Evolutionary conservation across 1,140 invertebrate species (phyloP), one percentile per base, ranked within the genome.

Genomic region (Temnothorax longispinosus): DNA sequence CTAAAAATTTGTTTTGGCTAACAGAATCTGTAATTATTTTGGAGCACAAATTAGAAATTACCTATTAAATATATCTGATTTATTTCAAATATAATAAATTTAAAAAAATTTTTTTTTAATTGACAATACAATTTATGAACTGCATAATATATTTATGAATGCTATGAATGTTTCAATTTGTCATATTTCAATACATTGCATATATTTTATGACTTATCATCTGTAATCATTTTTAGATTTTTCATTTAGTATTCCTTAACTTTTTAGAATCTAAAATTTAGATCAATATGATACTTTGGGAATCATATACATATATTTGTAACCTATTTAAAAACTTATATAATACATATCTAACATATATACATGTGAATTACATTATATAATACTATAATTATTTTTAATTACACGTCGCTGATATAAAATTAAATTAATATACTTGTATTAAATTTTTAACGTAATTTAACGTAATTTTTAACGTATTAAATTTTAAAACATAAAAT

Each of bases 131-230:
- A 69, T 21, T 78, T 41, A 69, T 52, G 13, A 80, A 52, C 3
- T 10, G 47, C 13, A 38, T 69, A 81, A 27, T 81, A 38, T 64
- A 38, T 67, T 64, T 67, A 69, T 38, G n/a, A 78, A 81, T 69
- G 13, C 18, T 56, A 21, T 21, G 58, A 47, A 56, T 18, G 1
- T 27, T 27, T 69, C 3, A 41, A n/a, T 67, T 80, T 38, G 4
- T 41, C 21, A 27, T 27, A 64, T 44, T 67, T 67, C 10, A 77
- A 47, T 32, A 69, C 7, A 56, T 41, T 80, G 0, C 1, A 69
- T 11, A 27, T 56, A 54, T 56, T 50, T 65, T 27, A 44, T 18
- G 4, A 41, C 54, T n/a, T 69, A 80, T 38, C 13, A 65, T 50
- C 6, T 60, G 1, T 56, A 76, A 41, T 75, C 7, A 56, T 56